Evolutionary conservation across 2,113 vertebrate genomes (phyloP).

Genomic region (Podarcis cretensis): DNA sequence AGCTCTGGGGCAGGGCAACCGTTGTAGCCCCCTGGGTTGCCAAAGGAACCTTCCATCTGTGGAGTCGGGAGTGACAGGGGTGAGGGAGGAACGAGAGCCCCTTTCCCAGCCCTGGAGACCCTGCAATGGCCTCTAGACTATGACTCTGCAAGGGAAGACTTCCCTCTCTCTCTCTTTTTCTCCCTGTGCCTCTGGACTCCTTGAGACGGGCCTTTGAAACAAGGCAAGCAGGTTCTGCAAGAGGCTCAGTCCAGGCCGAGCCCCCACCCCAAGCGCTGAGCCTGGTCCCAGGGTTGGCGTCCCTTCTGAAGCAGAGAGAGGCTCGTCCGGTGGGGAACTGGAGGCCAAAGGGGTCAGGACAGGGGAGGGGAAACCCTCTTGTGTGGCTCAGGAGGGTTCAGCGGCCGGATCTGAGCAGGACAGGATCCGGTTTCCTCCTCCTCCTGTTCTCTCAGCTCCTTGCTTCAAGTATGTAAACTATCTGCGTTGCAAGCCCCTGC

Average conservation of each 20-base stretch:
- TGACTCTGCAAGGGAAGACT: not conserved
- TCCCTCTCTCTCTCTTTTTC: too few relatives aligned
- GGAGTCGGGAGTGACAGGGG: not conserved
- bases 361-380: not conserved
- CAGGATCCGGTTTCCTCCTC: constrained; percentile 80
- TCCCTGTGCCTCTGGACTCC: too few relatives aligned
- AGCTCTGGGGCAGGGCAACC: too few relatives aligned
- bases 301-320: too few relatives aligned
- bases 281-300: too few relatives aligned
- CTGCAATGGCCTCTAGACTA: not conserved
- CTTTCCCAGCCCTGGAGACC: too few relatives aligned
- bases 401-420: constrained; percentile 48
- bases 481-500: constrained; percentile 60
- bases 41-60: not conserved
- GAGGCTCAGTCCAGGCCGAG: too few relatives aligned
- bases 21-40: too few relatives aligned
- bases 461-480: constrained; percentile 83
- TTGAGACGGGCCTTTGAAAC: too few relatives aligned
- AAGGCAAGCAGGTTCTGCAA: too few relatives aligned
- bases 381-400: constrained; percentile 65
- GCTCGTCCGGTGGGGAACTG: too few relatives aligned
- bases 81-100: not conserved
- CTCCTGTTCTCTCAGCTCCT: constrained; percentile 67
- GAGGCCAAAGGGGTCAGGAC: not conserved
- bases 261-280: too few relatives aligned